phyloP scores from a whole-genome alignment of 2,113 vertebrate species.

The Emydocephalus ijimae region DNA sequence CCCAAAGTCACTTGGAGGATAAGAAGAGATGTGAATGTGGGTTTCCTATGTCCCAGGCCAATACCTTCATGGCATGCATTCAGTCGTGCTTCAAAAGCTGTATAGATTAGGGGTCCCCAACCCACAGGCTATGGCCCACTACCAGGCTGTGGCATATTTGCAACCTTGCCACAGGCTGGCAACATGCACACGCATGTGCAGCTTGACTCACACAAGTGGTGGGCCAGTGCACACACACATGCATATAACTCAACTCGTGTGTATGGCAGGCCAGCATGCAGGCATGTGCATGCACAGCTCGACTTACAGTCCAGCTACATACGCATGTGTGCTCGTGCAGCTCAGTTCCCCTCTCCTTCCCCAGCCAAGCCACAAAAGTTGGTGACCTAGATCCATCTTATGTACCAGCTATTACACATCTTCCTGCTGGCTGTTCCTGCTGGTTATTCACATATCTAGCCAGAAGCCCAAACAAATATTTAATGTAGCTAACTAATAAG shows the following conservation, averaged over 20 bases:
- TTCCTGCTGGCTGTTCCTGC: not conserved
- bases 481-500: not conserved
- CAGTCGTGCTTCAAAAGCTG: not conserved
- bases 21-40: not conserved
- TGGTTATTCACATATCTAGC: not conserved
- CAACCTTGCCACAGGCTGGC: not conserved
- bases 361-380: not conserved
- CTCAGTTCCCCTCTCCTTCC: not conserved
- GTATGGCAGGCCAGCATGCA: not conserved
- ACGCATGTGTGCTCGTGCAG: accelerated
- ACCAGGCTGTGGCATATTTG: not conserved
- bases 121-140: too few relatives aligned
- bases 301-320: not conserved
- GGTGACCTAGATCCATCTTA: not conserved
- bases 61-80: not conserved
- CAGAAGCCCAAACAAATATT: not conserved
- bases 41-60: not conserved
- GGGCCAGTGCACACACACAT: accelerated
- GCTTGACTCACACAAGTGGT: not conserved
- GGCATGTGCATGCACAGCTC: not conserved
- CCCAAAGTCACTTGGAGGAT: not conserved
- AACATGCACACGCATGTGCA: not conserved
- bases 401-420: not conserved
- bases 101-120: not conserved
- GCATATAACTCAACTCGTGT: not conserved